Conservation (phyloP, 2,888 invertebrate genomes). For the Mythimna ferrago region DNA sequence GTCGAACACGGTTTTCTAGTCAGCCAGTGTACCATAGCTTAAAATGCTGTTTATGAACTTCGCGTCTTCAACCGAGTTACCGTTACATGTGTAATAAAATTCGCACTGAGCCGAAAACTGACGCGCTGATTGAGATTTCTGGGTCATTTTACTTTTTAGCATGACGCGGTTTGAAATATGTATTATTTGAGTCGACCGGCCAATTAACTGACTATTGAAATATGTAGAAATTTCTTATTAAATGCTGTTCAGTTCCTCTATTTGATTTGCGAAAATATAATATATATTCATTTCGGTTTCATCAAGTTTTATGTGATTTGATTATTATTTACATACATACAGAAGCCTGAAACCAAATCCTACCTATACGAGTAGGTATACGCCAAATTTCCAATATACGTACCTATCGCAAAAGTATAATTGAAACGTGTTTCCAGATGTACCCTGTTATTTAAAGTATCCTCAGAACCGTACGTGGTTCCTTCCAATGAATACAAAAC, state of each 20-base stretch:
- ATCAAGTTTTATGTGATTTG: slow-evolving; percentile 1
- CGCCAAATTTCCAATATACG: too few relatives aligned
- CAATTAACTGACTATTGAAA: slow-evolving; percentile 30
- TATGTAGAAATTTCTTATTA: slow-evolving; percentile 19
- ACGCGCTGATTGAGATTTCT: slow-evolving; percentile 60
- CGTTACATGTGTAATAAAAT: slow-evolving; percentile 56
- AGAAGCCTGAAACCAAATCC: neutral
- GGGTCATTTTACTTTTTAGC: slow-evolving; percentile 53
- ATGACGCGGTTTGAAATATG: slow-evolving; percentile 34
- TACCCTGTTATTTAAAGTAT: slow-evolving; percentile 44
- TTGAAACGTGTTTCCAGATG: slow-evolving; percentile 41
- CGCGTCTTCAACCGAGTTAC: slow-evolving; percentile 43
- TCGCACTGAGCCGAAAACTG: slow-evolving; percentile 38
- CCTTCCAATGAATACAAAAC: slow-evolving; percentile 50
- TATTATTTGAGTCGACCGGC: slow-evolving; percentile 9
- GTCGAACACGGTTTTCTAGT: slow-evolving; percentile 24
- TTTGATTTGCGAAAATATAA: slow-evolving; percentile 36
- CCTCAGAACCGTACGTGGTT: slow-evolving; percentile 11
- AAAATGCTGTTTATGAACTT: slow-evolving; percentile 42
- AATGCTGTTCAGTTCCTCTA: neutral
- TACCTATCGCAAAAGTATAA: slow-evolving; percentile 24
- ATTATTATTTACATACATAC: neutral
- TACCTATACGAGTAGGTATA: neutral
- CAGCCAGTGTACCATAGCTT: slow-evolving; percentile 12
- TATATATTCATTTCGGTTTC: neutral